Evolutionary conservation across 2,888 invertebrate genomes (phyloP).

Genomic region (Temnothorax unifasciatus): DNA sequence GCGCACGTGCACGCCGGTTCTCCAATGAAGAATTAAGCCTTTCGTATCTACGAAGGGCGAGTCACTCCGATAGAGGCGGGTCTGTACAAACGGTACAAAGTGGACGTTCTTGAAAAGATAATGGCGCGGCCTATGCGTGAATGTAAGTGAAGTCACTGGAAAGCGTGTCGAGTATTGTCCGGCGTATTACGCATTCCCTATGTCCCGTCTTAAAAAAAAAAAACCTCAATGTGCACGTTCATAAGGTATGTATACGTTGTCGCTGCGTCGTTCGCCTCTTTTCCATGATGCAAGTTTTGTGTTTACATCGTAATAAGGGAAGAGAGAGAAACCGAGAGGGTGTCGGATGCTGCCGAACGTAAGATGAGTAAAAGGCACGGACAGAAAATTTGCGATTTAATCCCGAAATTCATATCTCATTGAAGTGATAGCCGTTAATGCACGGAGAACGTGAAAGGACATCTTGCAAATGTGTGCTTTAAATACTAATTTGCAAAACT

Average conservation of each 20-base stretch:
- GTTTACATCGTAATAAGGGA: constrained; percentile 64
- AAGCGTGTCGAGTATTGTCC: constrained; percentile 78
- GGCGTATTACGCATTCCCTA: constrained; percentile 75
- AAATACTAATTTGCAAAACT: neutral
- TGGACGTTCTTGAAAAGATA: constrained; percentile 77
- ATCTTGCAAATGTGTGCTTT: neutral
- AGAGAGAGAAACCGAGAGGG: neutral
- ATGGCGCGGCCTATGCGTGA: constrained; percentile 74
- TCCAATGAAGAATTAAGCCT: constrained; percentile 3
- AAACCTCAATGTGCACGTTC: constrained; percentile 60
- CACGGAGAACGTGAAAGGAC: neutral
- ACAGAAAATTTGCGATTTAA: neutral
- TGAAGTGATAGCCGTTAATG: neutral
- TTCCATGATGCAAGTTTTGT: constrained; percentile 74
- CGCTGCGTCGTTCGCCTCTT: constrained; percentile 59
- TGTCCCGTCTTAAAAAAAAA: constrained; percentile 74
- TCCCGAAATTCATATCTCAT: neutral
- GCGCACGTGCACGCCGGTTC: constrained; percentile 7
- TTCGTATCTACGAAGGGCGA: constrained; percentile 17
- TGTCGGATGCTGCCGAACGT: constrained; percentile 36
- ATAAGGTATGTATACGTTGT: constrained; percentile 66
- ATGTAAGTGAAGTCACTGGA: constrained; percentile 75
- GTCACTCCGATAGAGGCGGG: neutral
- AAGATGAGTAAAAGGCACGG: constrained; percentile 62
- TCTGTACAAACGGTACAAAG: constrained; percentile 71